Evolutionary conservation across 1,140 invertebrate genomes (phyloP).

Genomic region (Triops cancriformis): DNA sequence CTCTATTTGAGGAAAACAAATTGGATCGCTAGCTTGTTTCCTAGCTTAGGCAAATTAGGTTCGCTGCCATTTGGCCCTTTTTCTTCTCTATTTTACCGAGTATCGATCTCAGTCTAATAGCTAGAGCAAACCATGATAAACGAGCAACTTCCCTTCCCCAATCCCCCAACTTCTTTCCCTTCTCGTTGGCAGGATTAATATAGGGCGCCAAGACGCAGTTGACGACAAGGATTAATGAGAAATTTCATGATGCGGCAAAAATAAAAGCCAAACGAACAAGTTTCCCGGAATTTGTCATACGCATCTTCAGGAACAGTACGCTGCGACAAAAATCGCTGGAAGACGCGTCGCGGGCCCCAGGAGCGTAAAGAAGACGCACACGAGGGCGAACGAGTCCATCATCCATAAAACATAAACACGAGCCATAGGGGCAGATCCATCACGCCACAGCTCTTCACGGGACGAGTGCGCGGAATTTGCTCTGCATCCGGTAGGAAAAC

Average conservation of each 20-base stretch:
- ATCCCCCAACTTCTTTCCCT: neutral
- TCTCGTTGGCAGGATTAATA: neutral
- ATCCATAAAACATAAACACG: neutral
- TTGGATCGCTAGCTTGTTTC: conserved; percentile 13
- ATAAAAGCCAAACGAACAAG: neutral
- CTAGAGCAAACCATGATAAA: conserved; percentile 5
- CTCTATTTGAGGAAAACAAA: neutral
- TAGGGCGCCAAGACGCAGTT: neutral
- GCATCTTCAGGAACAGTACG: neutral
- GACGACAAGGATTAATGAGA: neutral
- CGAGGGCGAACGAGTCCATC: too few relatives aligned
- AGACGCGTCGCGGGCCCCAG: too few relatives aligned
- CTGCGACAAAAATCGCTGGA: neutral
- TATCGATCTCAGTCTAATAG: neutral
- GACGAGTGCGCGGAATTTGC: neutral
- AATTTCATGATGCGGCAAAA: neutral
- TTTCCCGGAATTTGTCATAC: neutral
- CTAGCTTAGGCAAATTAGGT: conserved; percentile 4
- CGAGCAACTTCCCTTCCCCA: neutral
- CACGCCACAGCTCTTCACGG: neutral
- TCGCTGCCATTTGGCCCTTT: neutral
- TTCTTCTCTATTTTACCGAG: neutral
- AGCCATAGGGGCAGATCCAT: neutral
- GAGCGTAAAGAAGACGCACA: too few relatives aligned
- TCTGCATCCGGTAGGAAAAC: neutral